Percentiles rank a stretch among this genome's conserved stretches.
These are phyloP conservation scores for Cordilura impudica DNA, from an alignment of 2,888 invertebrate species.

Conservation along the genomic window DNA sequence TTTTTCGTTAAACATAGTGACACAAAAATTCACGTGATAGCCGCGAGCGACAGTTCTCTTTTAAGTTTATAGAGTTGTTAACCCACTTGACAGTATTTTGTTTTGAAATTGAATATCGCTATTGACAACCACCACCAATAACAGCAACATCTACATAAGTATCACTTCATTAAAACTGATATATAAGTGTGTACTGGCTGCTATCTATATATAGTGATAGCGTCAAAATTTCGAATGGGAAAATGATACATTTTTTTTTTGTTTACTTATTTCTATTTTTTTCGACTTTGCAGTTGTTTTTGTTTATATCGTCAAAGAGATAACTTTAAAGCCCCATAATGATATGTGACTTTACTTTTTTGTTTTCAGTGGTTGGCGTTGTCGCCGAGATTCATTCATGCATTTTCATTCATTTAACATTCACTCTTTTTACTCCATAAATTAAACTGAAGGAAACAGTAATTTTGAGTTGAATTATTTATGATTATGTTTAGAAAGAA, in stretches of 20 bases:
- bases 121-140: not conserved
- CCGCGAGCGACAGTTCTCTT: too few species aligned
- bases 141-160: not conserved
- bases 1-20: too few species aligned
- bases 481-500: constrained; percentile 70
- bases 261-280: too few species aligned
- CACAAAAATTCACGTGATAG: too few species aligned
- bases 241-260: too few species aligned
- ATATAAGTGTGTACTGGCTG: not conserved
- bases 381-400: constrained; percentile 41
- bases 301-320: not conserved
- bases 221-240: too few species aligned
- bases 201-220: too few species aligned
- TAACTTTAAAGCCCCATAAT: too few species aligned
- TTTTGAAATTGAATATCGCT: not conserved
- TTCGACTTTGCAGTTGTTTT: too few species aligned
- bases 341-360: too few species aligned
- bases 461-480: constrained; percentile 71
- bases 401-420: constrained; percentile 27
- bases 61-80: constrained; percentile 24
- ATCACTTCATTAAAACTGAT: not conserved
- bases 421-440: constrained; percentile 10
- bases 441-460: constrained; percentile 2
- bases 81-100: constrained; percentile 13
- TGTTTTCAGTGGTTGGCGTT: too few species aligned